Conservation (phyloP, 30 jellyfish, hydroid and myxozoan species). For the Nemopilema nomurai region DNA sequence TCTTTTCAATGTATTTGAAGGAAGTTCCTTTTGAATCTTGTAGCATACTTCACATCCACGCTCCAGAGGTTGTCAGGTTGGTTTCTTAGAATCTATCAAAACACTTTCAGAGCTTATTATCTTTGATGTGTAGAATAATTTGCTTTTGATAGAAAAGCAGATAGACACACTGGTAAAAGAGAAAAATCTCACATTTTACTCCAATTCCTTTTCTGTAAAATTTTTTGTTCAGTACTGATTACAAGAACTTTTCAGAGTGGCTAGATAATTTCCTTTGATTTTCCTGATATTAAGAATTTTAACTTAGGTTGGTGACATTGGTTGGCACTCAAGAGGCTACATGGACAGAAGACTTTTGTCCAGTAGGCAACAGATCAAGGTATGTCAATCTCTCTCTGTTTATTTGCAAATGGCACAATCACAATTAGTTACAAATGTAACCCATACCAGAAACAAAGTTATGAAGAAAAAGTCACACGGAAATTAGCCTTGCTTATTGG, state of each 20-base stretch:
- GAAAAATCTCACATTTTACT: no score
- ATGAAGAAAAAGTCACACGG: no score
- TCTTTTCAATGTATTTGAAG: neutral
- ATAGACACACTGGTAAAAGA: no score
- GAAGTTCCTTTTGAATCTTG: neutral
- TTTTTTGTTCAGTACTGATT: no score
- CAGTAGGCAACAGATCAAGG: conserved; percentile 54
- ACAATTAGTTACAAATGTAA: neutral
- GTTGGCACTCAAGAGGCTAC: conserved; percentile 37
- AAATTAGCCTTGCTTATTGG: no score
- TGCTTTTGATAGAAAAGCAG: neutral
- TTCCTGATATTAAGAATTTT: no score
- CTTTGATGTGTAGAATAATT: neutral
- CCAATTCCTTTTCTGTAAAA: no score
- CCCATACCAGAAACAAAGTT: neutral
- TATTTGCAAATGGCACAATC: no score
- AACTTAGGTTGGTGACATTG: conserved; percentile 59
- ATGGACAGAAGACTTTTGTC: conserved; percentile 50
- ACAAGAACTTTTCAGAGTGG: no score
- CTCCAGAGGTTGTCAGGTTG: conserved; percentile 38
- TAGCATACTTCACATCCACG: conserved; percentile 58
- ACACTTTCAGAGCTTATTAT: neutral
- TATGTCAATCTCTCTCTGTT: neutral
- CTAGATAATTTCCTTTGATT: no score
- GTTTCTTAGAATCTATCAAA: neutral